These are phyloP conservation scores for Sycophila sp. DNA, from an alignment of 1,140 invertebrate species.

Conservation along the genomic window DNA sequence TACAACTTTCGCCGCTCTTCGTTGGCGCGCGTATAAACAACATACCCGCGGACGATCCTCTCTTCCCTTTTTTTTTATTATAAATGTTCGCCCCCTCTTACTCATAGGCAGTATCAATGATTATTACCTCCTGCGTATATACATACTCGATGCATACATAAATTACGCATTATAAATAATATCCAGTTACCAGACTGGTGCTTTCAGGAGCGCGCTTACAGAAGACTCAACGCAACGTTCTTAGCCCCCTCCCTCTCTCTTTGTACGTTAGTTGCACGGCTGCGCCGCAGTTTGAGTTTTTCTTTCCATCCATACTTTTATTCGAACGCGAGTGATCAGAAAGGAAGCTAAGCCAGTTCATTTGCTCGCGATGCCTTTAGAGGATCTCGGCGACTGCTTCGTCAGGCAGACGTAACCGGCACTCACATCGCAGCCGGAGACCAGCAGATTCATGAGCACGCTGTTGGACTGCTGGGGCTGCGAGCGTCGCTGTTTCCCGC, in stretches of 20 bases:
- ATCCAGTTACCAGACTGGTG: constrained; percentile 17
- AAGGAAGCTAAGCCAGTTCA: constrained; percentile 44
- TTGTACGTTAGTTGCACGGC: constrained; percentile 19
- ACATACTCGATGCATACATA: constrained; percentile 12
- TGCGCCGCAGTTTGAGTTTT: neutral
- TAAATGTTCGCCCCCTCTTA: constrained; percentile 2
- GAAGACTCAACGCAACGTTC: too few relatives aligned
- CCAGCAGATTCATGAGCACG: constrained; percentile 90
- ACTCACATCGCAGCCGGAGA: constrained; percentile 90
- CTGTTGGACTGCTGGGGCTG: constrained; percentile 70
- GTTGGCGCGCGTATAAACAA: neutral
- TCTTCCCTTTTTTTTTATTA: too few relatives aligned
- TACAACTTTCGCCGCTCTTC: neutral
- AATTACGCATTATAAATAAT: constrained; percentile 3
- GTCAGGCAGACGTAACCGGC: constrained; percentile 88
- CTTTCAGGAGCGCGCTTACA: too few relatives aligned
- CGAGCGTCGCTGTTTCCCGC: constrained; percentile 17
- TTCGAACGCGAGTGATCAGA: neutral
- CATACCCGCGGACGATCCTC: neutral
- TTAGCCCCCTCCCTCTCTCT: neutral
- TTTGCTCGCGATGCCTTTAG: constrained; percentile 57
- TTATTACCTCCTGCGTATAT: neutral
- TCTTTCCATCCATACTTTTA: neutral
- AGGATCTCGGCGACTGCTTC: constrained; percentile 65
- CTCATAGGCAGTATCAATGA: constrained; percentile 1